Percentiles rank a stretch among this genome's conserved stretches.
Evolutionary conservation across 2,113 vertebrate genomes (phyloP).

Genomic region (Alethe castanea): DNA sequence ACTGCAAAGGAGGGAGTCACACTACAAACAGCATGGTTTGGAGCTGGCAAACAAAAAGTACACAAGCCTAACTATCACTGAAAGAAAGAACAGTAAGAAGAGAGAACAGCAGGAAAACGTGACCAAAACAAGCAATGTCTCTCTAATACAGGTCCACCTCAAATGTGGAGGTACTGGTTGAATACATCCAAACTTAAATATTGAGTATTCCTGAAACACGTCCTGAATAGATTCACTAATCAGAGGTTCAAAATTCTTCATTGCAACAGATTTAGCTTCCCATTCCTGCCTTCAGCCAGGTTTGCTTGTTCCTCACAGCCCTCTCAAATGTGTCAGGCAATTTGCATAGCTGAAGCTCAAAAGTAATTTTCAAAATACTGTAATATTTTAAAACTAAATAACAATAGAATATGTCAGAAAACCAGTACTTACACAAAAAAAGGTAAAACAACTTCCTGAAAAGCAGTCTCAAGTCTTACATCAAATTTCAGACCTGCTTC

Average conservation of each 20-base stretch:
- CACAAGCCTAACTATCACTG: background rate
- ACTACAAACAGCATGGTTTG: background rate
- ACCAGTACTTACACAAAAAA: background rate
- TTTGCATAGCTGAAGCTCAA: background rate
- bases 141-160: background rate
- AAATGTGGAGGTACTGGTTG: accelerated
- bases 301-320: background rate
- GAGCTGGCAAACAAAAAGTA: background rate
- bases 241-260: background rate
- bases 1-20: background rate
- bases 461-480: background rate
- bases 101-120: background rate
- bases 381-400: background rate
- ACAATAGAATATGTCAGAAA: background rate
- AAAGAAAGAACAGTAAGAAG: background rate
- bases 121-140: background rate
- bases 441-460: too few species aligned
- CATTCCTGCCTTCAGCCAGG: background rate
- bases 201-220: accelerated
- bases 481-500: background rate
- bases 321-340: background rate
- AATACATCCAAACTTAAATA: background rate
- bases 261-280: background rate
- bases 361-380: background rate
- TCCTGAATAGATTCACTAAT: background rate